Evolutionary conservation across 1,140 invertebrate genomes (phyloP).

Genomic region (Drosophila jambulina): DNA sequence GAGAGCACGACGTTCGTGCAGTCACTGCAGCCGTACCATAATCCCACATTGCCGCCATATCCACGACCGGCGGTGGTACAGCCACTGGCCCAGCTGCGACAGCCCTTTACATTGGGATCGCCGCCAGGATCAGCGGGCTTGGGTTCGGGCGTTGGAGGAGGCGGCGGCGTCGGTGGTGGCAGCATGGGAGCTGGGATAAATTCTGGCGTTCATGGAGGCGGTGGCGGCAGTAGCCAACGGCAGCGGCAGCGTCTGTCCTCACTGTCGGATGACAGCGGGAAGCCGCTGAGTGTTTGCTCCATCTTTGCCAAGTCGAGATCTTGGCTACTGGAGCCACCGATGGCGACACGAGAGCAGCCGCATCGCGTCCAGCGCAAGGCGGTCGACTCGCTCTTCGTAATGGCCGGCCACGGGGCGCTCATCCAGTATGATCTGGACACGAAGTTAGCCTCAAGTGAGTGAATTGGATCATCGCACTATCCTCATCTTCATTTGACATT

Average conservation of each 20-base stretch:
- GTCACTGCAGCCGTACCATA: conserved; percentile 90
- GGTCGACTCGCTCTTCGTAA: conserved; percentile 95
- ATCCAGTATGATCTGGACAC: conserved; percentile 97
- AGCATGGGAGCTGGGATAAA: conserved; percentile 12
- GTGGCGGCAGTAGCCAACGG: conserved; percentile 49
- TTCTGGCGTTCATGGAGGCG: conserved; percentile 11
- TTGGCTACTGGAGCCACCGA: conserved; percentile 89
- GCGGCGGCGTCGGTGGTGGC: neutral
- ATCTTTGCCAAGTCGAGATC: conserved; percentile 91
- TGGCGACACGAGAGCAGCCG: conserved; percentile 85
- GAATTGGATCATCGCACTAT: accelerated
- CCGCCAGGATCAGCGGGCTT: conserved; percentile 64
- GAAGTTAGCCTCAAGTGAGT: conserved; percentile 88
- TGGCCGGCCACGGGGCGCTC: conserved; percentile 94
- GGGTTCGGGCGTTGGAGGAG: conserved; percentile 10
- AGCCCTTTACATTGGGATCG: conserved; percentile 87
- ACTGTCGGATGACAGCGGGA: conserved; percentile 88
- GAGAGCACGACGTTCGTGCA: conserved; percentile 85
- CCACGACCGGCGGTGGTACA: conserved; percentile 92
- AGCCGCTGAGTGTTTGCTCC: conserved; percentile 90
- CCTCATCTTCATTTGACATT: neutral
- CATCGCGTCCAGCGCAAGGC: conserved; percentile 86
- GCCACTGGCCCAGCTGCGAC: conserved; percentile 94
- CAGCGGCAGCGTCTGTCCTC: conserved; percentile 89
- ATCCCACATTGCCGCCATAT: conserved; percentile 95